A percentile compares a stretch with the other conserved stretches of the same genome.
Conservation (phyloP, 2,113 vertebrate species). For the mouse (Mus musculus) region GRCm39 chr1:61730001-61730500, state of each 20-base stretch:
- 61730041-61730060: neutral
- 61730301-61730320: neutral
- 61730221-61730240: neutral
- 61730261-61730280: neutral
- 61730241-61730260: neutral
- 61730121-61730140: neutral
- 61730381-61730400: neutral
- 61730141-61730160: neutral
- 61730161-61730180: no score
- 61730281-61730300: neutral
- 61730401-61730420: neutral
- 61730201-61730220: neutral
- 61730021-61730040: neutral
- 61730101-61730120: neutral
- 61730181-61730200: no score
- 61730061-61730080: constrained; percentile 35
- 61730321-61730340: neutral
- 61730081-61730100: neutral
- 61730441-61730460: neutral
- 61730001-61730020: neutral
- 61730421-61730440: neutral
- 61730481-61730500: neutral
- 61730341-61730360: neutral
- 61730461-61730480: neutral
- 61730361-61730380: neutral